Base-by-base conservation (phyloP, 2,797 vertebrate genomes). In the Neopelma chrysocephalum region DNA sequence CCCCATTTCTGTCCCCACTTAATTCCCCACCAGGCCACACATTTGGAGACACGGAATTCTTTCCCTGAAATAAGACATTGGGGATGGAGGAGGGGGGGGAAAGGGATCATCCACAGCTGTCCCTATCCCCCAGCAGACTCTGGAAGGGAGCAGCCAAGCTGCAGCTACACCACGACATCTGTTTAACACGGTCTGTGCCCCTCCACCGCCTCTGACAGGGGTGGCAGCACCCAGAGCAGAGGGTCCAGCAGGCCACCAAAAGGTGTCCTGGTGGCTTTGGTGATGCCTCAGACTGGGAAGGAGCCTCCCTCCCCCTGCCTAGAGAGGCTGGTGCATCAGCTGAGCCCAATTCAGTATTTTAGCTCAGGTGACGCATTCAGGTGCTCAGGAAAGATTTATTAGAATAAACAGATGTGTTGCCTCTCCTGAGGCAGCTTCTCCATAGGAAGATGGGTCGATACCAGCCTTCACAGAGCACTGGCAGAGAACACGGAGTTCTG, bases 91-190 rank as follows among this genome's bases (percentile, higher is more conserved):
- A 51, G 68, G 40, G 29, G 10, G 54, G 34, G 53, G 76, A 40
- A 89, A 85, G 86, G 87, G 94, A 96, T 95, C 87, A 78, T 36
- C 61, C 84, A 76, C 96, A 97, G 97, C 97, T 97, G 96, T 96
- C 96, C 68, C 92, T 48, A 21, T 86, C 45, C 80, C 90, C 77
- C 42, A 57, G 8, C 78, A 78, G 73, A 4, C 89, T 15, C 19
- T 0, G 0, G 53, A 70, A 64, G 0, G 0, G 40, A 88, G 71
- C 60, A 79, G 86, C 82, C 62, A n/a, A 66, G 54, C 68, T 32
- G 56, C 58, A 75, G 73, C 79, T 48, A 34, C 79, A 50, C 38
- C 3, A 0, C 6, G 87, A 82, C 90, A 92, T 96, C 93, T 89
- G 93, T 31, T 82, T 19, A 40, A n/a, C 36, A 4, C 53, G 26